Evolutionary conservation across 2,888 invertebrate species (phyloP).

Genomic region (Quadroppia sp.): DNA sequence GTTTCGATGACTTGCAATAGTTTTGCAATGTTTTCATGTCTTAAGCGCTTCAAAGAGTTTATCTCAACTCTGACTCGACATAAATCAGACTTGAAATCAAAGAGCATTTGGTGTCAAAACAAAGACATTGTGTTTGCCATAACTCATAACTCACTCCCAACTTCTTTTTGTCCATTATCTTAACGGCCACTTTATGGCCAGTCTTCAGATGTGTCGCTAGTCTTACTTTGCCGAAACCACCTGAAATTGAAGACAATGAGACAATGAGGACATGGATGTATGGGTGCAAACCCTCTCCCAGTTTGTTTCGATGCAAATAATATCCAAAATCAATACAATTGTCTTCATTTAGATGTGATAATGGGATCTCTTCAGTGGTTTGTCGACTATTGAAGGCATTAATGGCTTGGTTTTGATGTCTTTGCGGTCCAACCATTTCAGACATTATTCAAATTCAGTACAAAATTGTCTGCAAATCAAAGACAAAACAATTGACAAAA

Average conservation of each 20-base stretch:
- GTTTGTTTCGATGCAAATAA: conserved; percentile 43
- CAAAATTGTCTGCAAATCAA: not conserved
- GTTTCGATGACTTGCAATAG: conserved; percentile 74
- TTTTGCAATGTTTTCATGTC: conserved; percentile 71
- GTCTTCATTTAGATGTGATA: conserved; percentile 37
- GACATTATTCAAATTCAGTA: conserved; percentile 2
- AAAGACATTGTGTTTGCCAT: conserved; percentile 46
- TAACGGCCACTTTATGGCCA: conserved; percentile 74
- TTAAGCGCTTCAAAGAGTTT: conserved; percentile 65
- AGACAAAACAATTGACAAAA: not conserved
- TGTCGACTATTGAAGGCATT: not conserved
- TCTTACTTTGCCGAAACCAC: conserved; percentile 77
- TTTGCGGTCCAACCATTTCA: conserved; percentile 39
- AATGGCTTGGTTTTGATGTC: conserved; percentile 36
- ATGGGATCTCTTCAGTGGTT: not conserved
- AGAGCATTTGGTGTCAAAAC: not conserved
- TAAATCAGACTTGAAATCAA: conserved; percentile 57
- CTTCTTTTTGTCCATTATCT: conserved; percentile 71
- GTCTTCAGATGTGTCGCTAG: conserved; percentile 71
- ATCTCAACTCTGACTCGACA: conserved; percentile 68
- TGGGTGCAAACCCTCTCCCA: conserved; percentile 43
- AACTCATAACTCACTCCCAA: conserved; percentile 60
- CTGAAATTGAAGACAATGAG: conserved; percentile 53
- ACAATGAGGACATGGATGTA: not conserved
- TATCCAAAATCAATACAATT: conserved; percentile 42